Conservation (phyloP, 1,140 invertebrate species). For the Anoplophora glabripennis region DNA sequence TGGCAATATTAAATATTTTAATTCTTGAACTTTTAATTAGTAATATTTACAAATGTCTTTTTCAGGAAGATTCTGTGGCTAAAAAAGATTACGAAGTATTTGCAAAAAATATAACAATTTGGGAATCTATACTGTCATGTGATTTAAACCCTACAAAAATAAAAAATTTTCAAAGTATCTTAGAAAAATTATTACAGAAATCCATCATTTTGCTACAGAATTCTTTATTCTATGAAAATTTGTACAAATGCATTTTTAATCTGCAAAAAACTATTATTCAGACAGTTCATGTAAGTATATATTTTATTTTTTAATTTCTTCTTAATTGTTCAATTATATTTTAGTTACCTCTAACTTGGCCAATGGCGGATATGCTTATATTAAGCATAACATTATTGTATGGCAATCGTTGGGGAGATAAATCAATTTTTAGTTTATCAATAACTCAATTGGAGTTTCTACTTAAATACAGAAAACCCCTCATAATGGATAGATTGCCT, state of each 20-base stretch:
- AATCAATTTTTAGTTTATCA: conserved; percentile 20
- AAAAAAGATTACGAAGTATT: conserved; percentile 16
- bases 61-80: conserved; percentile 22
- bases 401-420: conserved; percentile 12
- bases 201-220: conserved; percentile 16
- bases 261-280: conserved; percentile 31
- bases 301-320: conserved; percentile 9
- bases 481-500: conserved; percentile 42
- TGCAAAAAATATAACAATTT: conserved; percentile 29
- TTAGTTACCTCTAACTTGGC: conserved; percentile 36
- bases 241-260: conserved; percentile 29
- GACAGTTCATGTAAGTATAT: conserved; percentile 29
- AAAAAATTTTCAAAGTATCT: conserved; percentile 25
- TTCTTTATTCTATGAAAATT: conserved; percentile 5
- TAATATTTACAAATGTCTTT: neutral
- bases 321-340: conserved; percentile 24
- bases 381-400: conserved; percentile 21
- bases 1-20: too few relatives aligned
- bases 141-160: conserved; percentile 37
- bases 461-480: conserved; percentile 36
- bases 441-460: conserved; percentile 35
- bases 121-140: conserved; percentile 28
- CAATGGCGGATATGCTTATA: conserved; percentile 32
- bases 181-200: conserved; percentile 33
- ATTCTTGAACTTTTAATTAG: neutral